phyloP scores from a whole-genome alignment of 2,888 invertebrate genomes.

The Molorchus minor region DNA sequence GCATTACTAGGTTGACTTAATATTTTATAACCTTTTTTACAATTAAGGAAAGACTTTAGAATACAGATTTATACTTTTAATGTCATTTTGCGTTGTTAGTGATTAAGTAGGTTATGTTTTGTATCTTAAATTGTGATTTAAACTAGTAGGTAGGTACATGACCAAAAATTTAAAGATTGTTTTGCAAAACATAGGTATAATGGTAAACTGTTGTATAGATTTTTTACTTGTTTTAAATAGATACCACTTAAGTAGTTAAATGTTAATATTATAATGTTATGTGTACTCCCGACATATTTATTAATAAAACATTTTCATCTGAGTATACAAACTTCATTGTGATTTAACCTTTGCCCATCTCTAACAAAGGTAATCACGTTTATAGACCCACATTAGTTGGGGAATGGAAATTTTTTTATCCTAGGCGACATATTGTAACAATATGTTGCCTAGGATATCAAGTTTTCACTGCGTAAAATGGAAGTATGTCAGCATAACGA shows the following conservation, averaged over 20 bases:
- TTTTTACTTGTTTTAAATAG: not conserved
- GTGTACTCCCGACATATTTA: constrained; percentile 4
- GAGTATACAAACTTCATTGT: not conserved
- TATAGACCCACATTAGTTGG: too few species aligned
- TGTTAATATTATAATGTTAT: constrained; percentile 3
- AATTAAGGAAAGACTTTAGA: not conserved
- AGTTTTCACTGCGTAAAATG: too few species aligned
- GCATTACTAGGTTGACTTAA: constrained; percentile 1
- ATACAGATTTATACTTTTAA: constrained; percentile 17
- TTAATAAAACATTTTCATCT: constrained; percentile 1
- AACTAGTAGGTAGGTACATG: constrained; percentile 2
- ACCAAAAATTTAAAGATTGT: constrained; percentile 20
- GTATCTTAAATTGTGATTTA: constrained; percentile 22
- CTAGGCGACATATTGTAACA: too few species aligned
- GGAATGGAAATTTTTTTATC: too few species aligned
- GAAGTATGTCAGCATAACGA: too few species aligned
- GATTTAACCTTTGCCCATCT: too few species aligned
- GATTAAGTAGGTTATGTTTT: constrained; percentile 10
- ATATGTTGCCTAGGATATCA: too few species aligned
- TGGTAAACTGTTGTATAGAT: not conserved
- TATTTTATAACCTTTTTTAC: constrained; percentile 12
- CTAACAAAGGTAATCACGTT: too few species aligned
- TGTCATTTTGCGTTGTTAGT: constrained; percentile 15
- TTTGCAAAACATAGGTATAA: constrained; percentile 2
- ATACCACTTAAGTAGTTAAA: constrained; percentile 1